Evolutionary conservation across 2,797 vertebrate genomes (phyloP).

Genomic region (Sebastiscus albofasciatus): DNA sequence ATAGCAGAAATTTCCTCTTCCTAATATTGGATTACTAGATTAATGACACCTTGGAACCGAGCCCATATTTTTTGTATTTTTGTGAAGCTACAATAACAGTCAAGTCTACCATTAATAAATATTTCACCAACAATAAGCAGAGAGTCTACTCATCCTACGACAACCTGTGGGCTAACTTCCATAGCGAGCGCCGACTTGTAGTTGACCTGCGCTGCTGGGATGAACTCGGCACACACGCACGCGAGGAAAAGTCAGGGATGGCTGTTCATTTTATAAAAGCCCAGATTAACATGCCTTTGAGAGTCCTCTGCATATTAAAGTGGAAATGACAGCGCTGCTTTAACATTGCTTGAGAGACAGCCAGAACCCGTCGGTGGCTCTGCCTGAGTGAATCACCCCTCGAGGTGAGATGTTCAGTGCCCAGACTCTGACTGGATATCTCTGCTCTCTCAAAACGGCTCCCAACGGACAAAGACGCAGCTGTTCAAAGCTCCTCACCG

Average conservation of each 20-base stretch:
- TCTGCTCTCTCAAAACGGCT: slow-evolving; percentile 41
- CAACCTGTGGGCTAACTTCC: slow-evolving; percentile 19
- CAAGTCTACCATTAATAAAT: slow-evolving; percentile 71
- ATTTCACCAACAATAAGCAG: slow-evolving; percentile 54
- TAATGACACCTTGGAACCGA: slow-evolving; percentile 44
- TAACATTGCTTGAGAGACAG: slow-evolving; percentile 42
- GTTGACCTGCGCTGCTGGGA: slow-evolving; percentile 34
- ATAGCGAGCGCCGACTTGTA: slow-evolving; percentile 11
- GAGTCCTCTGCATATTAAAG: slow-evolving; percentile 55
- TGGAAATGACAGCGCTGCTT: slow-evolving; percentile 51
- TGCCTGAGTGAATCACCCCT: slow-evolving; percentile 57
- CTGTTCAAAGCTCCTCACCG: slow-evolving; percentile 37
- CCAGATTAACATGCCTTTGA: slow-evolving; percentile 46
- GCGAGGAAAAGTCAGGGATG: slow-evolving; percentile 27
- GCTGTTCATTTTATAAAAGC: slow-evolving; percentile 38
- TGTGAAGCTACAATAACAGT: slow-evolving; percentile 77
- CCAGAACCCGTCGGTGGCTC: slow-evolving; percentile 26
- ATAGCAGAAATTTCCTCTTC: slow-evolving; percentile 75
- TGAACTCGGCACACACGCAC: slow-evolving; percentile 12
- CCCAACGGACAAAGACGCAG: slow-evolving; percentile 43
- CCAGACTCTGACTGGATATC: slow-evolving; percentile 32
- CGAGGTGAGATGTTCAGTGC: slow-evolving; percentile 44
- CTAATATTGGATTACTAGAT: slow-evolving; percentile 65
- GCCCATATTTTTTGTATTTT: slow-evolving; percentile 53
- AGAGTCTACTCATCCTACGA: slow-evolving; percentile 42